Conservation (phyloP, 1,140 invertebrate species). For the Bombus superbus region DNA sequence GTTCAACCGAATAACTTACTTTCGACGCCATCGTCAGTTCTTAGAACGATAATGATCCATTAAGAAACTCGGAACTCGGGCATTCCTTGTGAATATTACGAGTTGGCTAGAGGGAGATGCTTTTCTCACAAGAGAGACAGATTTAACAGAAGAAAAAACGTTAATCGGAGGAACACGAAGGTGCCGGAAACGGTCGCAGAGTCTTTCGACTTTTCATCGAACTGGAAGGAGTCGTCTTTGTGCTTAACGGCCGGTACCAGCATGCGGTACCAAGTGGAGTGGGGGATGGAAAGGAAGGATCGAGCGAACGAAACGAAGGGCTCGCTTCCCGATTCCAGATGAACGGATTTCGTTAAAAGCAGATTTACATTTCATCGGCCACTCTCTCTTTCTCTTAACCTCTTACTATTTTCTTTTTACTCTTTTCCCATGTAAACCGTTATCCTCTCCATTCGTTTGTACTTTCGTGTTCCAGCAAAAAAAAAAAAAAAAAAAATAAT, state of each 20-base stretch:
- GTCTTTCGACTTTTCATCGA: conserved; percentile 69
- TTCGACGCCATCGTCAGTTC: conserved; percentile 55
- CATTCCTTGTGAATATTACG: conserved; percentile 57
- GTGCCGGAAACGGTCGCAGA: conserved; percentile 32
- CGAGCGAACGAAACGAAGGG: conserved; percentile 27
- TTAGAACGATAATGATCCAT: conserved; percentile 65
- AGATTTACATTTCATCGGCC: conserved; percentile 70
- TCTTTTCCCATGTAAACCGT: neutral
- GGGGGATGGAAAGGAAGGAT: neutral
- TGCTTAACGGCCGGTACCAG: conserved; percentile 57
- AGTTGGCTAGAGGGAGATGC: conserved; percentile 16
- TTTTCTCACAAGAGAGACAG: neutral
- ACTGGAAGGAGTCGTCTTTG: conserved; percentile 68
- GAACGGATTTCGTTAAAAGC: conserved; percentile 73
- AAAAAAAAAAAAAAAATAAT: neutral
- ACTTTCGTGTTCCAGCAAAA: neutral
- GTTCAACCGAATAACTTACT: conserved; percentile 64
- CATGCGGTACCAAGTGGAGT: conserved; percentile 34
- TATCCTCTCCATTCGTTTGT: neutral
- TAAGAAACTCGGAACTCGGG: conserved; percentile 60
- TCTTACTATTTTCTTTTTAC: neutral
- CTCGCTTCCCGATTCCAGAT: conserved; percentile 68
- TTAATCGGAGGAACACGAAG: conserved; percentile 61
- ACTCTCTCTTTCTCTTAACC: neutral
- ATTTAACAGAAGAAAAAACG: conserved; percentile 27